Percentiles rank a stretch among this genome's conserved stretches.
These are phyloP conservation scores for Caenorhabditis plicata DNA, from an alignment of 2,888 invertebrate species.

Conservation along the genomic window DNA sequence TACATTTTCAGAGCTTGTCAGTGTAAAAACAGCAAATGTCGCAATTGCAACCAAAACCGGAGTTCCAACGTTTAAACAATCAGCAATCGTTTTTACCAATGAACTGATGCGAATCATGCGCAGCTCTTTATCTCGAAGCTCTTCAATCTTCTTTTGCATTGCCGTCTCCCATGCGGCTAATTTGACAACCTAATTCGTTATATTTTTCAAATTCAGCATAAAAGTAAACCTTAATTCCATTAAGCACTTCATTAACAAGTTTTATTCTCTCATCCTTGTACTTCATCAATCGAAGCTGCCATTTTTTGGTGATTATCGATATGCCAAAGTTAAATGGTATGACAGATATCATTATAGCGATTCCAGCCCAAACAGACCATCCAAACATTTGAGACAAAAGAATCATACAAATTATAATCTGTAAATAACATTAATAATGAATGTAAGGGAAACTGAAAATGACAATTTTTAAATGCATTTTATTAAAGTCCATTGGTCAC, in stretches of 20 bases:
- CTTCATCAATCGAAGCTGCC: slow-evolving; percentile 80
- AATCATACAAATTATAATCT: slow-evolving; percentile 58
- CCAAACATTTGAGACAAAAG: slow-evolving; percentile 70
- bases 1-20: slow-evolving; percentile 49
- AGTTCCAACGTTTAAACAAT: slow-evolving; percentile 58
- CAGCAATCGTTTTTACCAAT: slow-evolving; percentile 53
- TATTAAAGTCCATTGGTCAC: too few relatives aligned
- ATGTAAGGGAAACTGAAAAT: too few relatives aligned
- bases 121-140: slow-evolving; percentile 36
- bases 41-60: slow-evolving; percentile 62
- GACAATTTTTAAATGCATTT: too few relatives aligned
- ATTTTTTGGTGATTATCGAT: slow-evolving; percentile 52
- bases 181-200: slow-evolving; percentile 50
- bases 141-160: slow-evolving; percentile 54
- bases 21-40: slow-evolving; percentile 56
- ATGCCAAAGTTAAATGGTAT: slow-evolving; percentile 70
- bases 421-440: slow-evolving; percentile 9
- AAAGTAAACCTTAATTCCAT: slow-evolving; percentile 77
- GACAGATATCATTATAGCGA: slow-evolving; percentile 84
- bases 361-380: slow-evolving; percentile 84
- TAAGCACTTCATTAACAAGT: slow-evolving; percentile 87
- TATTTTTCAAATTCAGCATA: not conserved
- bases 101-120: slow-evolving; percentile 49
- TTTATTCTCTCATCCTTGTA: slow-evolving; percentile 90
- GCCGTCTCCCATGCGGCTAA: slow-evolving; percentile 70